Conservation (phyloP, 1,140 invertebrate genomes). For the Eupristina koningsbergeri region DNA sequence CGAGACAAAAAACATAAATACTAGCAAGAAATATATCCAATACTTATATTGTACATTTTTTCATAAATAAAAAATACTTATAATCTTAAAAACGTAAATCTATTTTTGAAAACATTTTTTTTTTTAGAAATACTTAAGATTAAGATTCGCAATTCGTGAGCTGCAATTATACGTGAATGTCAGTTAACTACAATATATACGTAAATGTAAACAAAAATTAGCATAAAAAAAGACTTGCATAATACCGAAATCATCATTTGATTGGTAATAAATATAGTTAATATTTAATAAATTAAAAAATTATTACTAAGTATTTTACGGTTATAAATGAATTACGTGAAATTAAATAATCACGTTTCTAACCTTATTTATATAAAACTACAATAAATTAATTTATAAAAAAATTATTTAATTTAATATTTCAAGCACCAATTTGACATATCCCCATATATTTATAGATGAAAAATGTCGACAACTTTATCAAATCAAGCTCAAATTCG, state of each 20-base stretch:
- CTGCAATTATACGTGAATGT: slow-evolving; percentile 36
- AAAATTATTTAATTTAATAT: slow-evolving; percentile 10
- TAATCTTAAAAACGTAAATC: not conserved
- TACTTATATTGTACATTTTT: not conserved
- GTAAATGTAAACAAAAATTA: slow-evolving; percentile 48
- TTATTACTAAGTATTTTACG: slow-evolving; percentile 8
- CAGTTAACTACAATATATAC: slow-evolving; percentile 32
- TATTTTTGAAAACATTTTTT: not conserved
- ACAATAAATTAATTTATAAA: slow-evolving; percentile 29
- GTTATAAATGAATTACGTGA: not conserved
- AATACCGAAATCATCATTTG: slow-evolving; percentile 4
- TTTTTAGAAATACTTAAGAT: not conserved
- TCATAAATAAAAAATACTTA: not conserved
- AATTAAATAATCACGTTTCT: slow-evolving; percentile 35
- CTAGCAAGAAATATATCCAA: not conserved
- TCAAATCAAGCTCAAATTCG: slow-evolving; percentile 82
- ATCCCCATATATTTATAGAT: slow-evolving; percentile 51
- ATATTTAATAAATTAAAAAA: not conserved
- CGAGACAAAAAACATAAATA: slow-evolving; percentile 38
- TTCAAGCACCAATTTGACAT: slow-evolving; percentile 1
- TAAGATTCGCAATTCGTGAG: not conserved
- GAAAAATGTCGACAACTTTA: slow-evolving; percentile 69
- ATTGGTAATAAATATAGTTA: slow-evolving; percentile 29
- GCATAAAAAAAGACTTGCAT: not conserved
- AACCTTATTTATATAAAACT: slow-evolving; percentile 29